Conservation (phyloP, 2,888 invertebrate genomes). For the Odontocolon sp. region DNA sequence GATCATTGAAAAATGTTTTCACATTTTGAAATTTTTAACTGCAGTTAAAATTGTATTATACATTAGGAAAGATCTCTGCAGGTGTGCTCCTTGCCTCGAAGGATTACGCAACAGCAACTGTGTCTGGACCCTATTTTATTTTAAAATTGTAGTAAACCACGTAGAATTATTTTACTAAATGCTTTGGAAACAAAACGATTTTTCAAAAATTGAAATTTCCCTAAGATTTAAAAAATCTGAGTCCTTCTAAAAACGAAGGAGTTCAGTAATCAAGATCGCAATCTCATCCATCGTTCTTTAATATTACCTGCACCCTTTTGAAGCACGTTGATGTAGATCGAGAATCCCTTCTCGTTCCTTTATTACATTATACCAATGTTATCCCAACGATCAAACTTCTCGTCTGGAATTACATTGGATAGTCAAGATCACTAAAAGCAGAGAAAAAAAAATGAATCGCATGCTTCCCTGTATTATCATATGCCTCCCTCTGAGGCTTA, state of each 20-base stretch:
- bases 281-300: slow-evolving; percentile 16
- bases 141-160: no score
- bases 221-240: background rate
- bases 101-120: no score
- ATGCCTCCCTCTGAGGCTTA: slow-evolving; percentile 17
- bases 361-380: slow-evolving; percentile 38
- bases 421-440: background rate
- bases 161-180: background rate
- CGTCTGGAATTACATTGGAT: slow-evolving; percentile 29
- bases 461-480: slow-evolving; percentile 46
- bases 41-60: no score
- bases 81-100: no score
- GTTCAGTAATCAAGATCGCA: slow-evolving; percentile 22
- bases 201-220: background rate
- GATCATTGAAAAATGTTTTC: no score
- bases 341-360: slow-evolving; percentile 6
- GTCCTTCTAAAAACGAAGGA: slow-evolving; percentile 15
- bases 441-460: slow-evolving; percentile 39
- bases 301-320: slow-evolving; percentile 32
- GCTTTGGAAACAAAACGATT: background rate
- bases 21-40: no score
- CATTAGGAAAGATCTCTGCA: no score
- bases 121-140: no score
- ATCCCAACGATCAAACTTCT: slow-evolving; percentile 17
- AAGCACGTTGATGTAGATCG: slow-evolving; percentile 23